Base-by-base conservation (phyloP, 2,797 vertebrate genomes). In the Falco berigora region DNA sequence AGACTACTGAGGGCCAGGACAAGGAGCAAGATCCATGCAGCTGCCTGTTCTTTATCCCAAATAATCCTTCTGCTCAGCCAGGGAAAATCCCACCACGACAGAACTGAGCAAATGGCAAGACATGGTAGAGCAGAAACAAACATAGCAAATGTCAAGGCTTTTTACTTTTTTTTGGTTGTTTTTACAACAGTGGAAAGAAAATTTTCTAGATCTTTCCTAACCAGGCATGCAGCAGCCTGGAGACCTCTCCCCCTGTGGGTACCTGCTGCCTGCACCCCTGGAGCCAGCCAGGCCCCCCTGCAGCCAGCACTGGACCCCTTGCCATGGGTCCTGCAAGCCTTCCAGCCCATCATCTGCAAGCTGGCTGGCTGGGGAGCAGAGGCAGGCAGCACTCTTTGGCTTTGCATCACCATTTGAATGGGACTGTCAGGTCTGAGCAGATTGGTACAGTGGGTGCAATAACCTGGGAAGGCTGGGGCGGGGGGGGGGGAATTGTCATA, bases 51-150 rank as follows among this genome's bases (percentile, higher is more conserved):
- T 79, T 96, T 72, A 95, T 90, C 78, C 85, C 28, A 49, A 91
- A 59, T 95, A 92, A 95, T 94, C 91, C 91, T 85, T 64, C 55
- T 87, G 61, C 88, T 94, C 87, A 91, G 72, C 38, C n/a, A 20
- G 87, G 85, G 77, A 81, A 94, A 96, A 92, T 96, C 81, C 78
- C 78, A 79, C 47, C 8, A 22, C 0, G 40, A 25, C 87, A 52
- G 55, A 67, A 78, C 85, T 91, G 85, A 95, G 90, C 89, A 94
- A 94, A 90, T 92, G 79, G 87, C 95, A 96, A 36, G 72, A 47
- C 27, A 15, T 21, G n/a, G 75, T 2, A 50, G 84, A 91, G 59
- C 59, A 85, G 89, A 89, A 89, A 75, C 77, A 97, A 94, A 93
- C 59, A 91, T 0, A 3, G 76, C 34, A 93, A 94, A 94, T 94